Percentiles rank a stretch among this genome's conserved stretches.
Evolutionary conservation across 2,888 invertebrate genomes (phyloP).

Genomic region (Trileptium ribeirensis): DNA sequence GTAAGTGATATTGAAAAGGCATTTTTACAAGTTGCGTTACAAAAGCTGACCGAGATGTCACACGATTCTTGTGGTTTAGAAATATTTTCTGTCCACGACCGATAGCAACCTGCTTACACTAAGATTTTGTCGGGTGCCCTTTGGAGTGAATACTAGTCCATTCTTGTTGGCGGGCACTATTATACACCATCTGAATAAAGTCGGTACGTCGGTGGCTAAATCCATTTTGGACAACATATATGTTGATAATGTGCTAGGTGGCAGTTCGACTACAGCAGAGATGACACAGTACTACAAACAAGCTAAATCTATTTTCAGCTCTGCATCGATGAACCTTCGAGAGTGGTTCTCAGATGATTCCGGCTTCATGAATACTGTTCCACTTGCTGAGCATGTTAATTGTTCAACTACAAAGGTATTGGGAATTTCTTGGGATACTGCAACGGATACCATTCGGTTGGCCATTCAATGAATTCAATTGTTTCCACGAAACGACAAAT

Average conservation of each 20-base stretch:
- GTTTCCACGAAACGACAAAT: constrained; percentile 29
- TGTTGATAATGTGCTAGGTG: constrained; percentile 2
- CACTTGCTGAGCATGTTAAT: no score
- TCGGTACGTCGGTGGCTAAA: not conserved
- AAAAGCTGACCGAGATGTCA: constrained; percentile 23
- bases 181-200: constrained; percentile 17
- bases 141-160: constrained; percentile 33
- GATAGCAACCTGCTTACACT: constrained; percentile 28
- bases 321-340: not conserved
- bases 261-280: not conserved
- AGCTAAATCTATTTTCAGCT: not conserved
- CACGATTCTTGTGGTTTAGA: not conserved
- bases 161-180: constrained; percentile 34
- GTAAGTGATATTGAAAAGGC: constrained; percentile 39
- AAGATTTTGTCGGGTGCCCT: constrained; percentile 36
- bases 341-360: not conserved
- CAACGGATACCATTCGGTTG: no score
- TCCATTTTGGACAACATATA: constrained; percentile 6
- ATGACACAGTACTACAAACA: not conserved
- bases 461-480: no score
- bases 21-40: constrained; percentile 35
- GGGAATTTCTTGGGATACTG: not conserved
- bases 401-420: not conserved
- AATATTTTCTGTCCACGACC: not conserved
- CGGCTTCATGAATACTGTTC: no score